phyloP scores from a whole-genome alignment of 2,888 invertebrate genomes.

The Neoaliturus tenellus region DNA sequence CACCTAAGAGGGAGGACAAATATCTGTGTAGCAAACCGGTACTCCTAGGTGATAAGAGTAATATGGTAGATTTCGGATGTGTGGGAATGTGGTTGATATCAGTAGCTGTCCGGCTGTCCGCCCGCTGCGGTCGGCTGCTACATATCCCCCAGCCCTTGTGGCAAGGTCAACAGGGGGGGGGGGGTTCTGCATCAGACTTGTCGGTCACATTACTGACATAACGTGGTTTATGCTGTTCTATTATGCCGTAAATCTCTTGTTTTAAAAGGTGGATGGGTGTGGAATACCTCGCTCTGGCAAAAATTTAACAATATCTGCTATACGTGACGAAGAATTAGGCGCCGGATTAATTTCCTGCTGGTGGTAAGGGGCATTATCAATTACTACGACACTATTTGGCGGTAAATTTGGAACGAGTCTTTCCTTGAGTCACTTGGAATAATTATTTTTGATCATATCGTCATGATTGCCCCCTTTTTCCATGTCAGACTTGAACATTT shows the following conservation, averaged over 20 bases:
- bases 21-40: no score
- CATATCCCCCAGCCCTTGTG: no score
- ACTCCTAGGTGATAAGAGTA: no score
- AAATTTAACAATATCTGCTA: not conserved
- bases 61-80: no score
- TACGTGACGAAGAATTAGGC: not conserved
- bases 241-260: not conserved
- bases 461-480: slow-evolving; percentile 33
- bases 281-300: slow-evolving; percentile 13
- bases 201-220: not conserved
- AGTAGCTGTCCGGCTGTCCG: no score
- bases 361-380: slow-evolving; percentile 29
- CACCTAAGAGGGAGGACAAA: no score
- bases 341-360: slow-evolving; percentile 29
- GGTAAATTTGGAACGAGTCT: slow-evolving; percentile 2
- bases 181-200: no score
- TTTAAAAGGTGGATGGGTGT: not conserved
- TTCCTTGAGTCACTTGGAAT: not conserved
- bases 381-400: not conserved
- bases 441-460: not conserved
- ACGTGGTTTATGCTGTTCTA: not conserved
- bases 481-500: not conserved
- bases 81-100: no score
- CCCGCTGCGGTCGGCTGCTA: no score
- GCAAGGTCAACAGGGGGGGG: no score